These are phyloP conservation scores for Galerucella pusilla DNA, from an alignment of 2,888 invertebrate species.

Conservation along the genomic window DNA sequence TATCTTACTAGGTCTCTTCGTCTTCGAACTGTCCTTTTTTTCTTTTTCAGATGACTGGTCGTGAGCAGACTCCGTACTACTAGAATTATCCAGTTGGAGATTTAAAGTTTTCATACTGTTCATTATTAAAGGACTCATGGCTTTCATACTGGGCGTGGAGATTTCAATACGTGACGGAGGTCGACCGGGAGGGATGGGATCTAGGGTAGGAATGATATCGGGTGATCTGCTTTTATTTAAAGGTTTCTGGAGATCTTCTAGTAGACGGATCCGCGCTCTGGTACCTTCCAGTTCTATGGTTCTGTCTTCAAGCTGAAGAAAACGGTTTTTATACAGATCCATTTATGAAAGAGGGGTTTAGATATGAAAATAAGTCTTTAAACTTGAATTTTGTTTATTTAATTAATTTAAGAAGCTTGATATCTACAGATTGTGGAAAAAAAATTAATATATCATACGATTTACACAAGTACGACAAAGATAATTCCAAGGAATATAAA, in stretches of 20 bases:
- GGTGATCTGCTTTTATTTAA: slow-evolving; percentile 53
- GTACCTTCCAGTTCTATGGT: slow-evolving; percentile 88
- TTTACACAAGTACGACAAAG: too few relatives aligned
- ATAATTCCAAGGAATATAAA: too few relatives aligned
- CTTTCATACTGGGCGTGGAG: slow-evolving; percentile 70
- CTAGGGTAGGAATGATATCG: slow-evolving; percentile 64
- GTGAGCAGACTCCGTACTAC: slow-evolving; percentile 75
- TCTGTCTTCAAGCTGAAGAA: slow-evolving; percentile 80
- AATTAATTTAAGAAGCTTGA: too few relatives aligned
- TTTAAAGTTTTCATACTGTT: slow-evolving; percentile 66
- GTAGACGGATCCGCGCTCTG: slow-evolving; percentile 78
- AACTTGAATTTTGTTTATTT: too few relatives aligned
- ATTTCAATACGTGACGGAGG: slow-evolving; percentile 55
- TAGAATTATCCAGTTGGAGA: slow-evolving; percentile 69
- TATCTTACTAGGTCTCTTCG: slow-evolving; percentile 76
- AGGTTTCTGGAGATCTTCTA: slow-evolving; percentile 69
- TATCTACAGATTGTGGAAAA: too few relatives aligned
- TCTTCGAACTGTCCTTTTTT: slow-evolving; percentile 50
- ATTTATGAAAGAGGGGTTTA: too few relatives aligned
- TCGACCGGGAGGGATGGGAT: slow-evolving; percentile 53
- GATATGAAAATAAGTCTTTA: too few relatives aligned
- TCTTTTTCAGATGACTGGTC: slow-evolving; percentile 66
- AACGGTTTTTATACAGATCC: slow-evolving; percentile 9
- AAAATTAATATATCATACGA: too few relatives aligned
- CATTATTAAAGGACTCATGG: slow-evolving; percentile 38